Conservation (phyloP, 2,888 invertebrate species). For the Eupithecia inturbata region DNA sequence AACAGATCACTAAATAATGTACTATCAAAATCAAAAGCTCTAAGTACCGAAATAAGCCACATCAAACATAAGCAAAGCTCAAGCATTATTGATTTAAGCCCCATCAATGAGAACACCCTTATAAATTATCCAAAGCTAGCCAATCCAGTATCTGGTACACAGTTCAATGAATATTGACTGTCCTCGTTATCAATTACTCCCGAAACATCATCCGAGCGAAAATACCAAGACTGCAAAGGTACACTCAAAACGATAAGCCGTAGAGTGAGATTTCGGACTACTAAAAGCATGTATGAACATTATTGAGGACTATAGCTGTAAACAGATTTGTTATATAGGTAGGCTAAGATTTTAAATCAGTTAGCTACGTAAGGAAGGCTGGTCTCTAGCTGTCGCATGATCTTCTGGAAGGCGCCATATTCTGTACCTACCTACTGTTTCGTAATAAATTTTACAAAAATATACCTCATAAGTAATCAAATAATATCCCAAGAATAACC, state of each 20-base stretch:
- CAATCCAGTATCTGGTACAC: conserved; percentile 11
- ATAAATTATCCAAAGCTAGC: neutral
- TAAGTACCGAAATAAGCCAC: neutral
- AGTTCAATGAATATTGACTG: conserved; percentile 33
- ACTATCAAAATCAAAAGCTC: neutral
- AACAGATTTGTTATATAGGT: neutral
- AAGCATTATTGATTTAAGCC: neutral
- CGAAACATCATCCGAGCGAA: conserved; percentile 34
- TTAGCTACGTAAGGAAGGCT: neutral
- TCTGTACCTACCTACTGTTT: neutral
- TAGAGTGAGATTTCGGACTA: neutral
- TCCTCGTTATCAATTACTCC: conserved; percentile 32
- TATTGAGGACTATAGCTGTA: neutral
- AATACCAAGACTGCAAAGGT: conserved; percentile 28
- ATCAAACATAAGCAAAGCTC: neutral
- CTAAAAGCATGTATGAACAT: neutral
- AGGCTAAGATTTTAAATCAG: neutral
- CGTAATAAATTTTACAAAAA: neutral
- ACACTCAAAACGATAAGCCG: conserved; percentile 7
- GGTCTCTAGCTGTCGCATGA: neutral
- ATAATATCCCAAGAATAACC: too few relatives aligned
- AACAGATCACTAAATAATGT: too few relatives aligned
- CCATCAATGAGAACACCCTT: neutral
- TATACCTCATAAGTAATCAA: too few relatives aligned
- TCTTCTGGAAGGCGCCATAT: neutral